phyloP scores from a whole-genome alignment of 2,797 vertebrate genomes.

The Lateolabrax maculatus region DNA sequence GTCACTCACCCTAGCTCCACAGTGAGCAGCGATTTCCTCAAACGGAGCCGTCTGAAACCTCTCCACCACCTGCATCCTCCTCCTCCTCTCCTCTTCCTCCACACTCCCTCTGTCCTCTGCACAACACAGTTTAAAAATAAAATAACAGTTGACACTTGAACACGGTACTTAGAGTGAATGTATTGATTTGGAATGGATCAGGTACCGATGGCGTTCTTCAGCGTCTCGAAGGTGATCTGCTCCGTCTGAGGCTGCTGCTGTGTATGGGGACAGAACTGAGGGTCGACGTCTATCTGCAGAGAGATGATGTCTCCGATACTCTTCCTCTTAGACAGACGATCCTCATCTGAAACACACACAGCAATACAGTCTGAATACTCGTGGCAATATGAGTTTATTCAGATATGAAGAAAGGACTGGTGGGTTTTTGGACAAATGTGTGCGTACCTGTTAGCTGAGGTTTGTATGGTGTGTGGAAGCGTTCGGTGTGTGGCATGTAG shows the following conservation, averaged over 20 bases:
- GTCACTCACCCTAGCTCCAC: conserved; percentile 89
- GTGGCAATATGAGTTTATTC: too few species aligned
- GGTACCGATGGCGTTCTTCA: conserved; percentile 93
- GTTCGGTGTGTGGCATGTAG: conserved; percentile 85
- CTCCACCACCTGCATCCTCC: conserved; percentile 89
- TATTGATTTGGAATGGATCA: neutral
- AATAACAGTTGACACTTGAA: too few species aligned
- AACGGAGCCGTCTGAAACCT: conserved; percentile 95
- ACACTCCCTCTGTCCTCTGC: conserved; percentile 82
- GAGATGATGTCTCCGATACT: conserved; percentile 92
- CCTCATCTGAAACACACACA: conserved; percentile 85
- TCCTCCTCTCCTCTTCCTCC: conserved; percentile 90
- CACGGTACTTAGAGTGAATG: too few species aligned
- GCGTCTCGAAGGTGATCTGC: conserved; percentile 93
- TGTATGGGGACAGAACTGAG: conserved; percentile 85
- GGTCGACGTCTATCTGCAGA: conserved; percentile 92
- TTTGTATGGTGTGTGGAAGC: conserved; percentile 88
- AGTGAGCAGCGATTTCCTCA: conserved; percentile 93
- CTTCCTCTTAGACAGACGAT: conserved; percentile 91
- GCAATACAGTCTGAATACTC: too few species aligned
- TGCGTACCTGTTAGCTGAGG: conserved; percentile 90
- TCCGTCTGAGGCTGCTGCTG: conserved; percentile 90
- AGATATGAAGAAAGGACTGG: too few species aligned
- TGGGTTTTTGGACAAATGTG: neutral
- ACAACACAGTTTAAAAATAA: too few species aligned